Evolutionary conservation across 2,888 invertebrate species (phyloP), one percentile per base, ranked within the genome.

Genomic region (Hanleya hanleyi): DNA sequence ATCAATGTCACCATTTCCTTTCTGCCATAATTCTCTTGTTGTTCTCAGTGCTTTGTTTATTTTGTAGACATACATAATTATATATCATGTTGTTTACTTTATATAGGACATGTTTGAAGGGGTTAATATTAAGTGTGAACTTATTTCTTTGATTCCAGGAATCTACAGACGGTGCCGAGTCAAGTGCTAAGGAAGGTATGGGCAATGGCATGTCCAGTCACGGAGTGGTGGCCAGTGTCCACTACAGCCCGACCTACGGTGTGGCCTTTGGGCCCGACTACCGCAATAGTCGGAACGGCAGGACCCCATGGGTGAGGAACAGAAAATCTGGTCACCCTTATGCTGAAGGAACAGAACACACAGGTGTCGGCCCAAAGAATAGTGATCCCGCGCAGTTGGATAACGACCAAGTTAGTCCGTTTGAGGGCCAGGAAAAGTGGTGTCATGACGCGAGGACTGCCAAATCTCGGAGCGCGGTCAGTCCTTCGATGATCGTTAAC

Each of bases 401-500:
- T n/a, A 64, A 35, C 26, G 38, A 37, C 4, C 4, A 18, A 6
- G 64, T 18, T 35, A 18, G 18, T 64, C 35, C 37, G 2, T 64
- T 37, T 64, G 64, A 36, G n/a, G 64, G 64, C 9, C 18, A 35
- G 15, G 64, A 64, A 37, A 50, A 64, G 36, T 64, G 37, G 35
- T 37, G 37, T 37, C 64, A 64, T 36, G 64, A 64, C 35, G 57
- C 57, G 26, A 57, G 57, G 26, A 57, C 57, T 15, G 57, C 57
- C 2, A 57, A 57, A 32, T 57, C 57, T 29, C 57, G 57, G 22
- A 41, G 29, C 22, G 37, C 66, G 2, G 41, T 65, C 7, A 67
- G 81, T 67, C 75, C 77, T 15, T 87, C 87, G 4, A 70, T 87
- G 26, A 81, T 85, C 67, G 86, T 84, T 22, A 88, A 87, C 73